Evolutionary conservation across 2,888 invertebrate species (phyloP).

Genomic region (Pammene aurita): DNA sequence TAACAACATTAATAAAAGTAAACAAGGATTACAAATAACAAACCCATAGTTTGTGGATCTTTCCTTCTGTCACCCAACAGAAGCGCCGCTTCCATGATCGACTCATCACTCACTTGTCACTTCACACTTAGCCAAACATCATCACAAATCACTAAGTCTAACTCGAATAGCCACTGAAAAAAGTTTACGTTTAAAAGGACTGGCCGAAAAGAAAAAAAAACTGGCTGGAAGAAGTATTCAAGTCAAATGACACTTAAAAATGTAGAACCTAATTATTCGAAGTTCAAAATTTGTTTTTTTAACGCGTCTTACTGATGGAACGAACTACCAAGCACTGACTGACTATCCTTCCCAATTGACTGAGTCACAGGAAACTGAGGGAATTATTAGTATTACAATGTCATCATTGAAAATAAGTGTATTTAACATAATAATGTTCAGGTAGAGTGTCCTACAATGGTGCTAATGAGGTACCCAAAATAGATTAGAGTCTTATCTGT

Average conservation of each 20-base stretch:
- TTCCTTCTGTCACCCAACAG: constrained; percentile 66
- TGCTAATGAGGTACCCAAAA: constrained; percentile 19
- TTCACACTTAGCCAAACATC: constrained; percentile 40
- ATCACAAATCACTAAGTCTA: constrained; percentile 23
- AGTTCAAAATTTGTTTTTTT: background rate
- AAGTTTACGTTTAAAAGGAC: background rate
- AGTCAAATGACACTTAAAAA: background rate
- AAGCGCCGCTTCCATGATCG: constrained; percentile 69
- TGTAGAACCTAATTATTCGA: too few species aligned
- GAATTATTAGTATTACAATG: constrained; percentile 4
- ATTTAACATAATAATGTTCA: constrained; percentile 13
- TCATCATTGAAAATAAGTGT: background rate
- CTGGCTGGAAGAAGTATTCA: constrained; percentile 1
- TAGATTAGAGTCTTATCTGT: constrained; percentile 3
- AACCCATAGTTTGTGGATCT: constrained; percentile 70
- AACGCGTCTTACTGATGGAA: constrained; percentile 2
- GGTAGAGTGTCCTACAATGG: constrained; percentile 8
- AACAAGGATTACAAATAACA: constrained; percentile 47
- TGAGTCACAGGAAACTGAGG: constrained; percentile 20
- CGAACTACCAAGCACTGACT: constrained; percentile 6
- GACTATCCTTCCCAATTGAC: constrained; percentile 8
- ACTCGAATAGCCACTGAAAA: constrained; percentile 25
- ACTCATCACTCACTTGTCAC: constrained; percentile 60
- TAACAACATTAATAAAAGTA: too few species aligned
- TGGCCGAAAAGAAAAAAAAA: constrained; percentile 23